A percentile compares a stretch with the other conserved stretches of the same genome.
phyloP scores from a whole-genome alignment of 2,888 invertebrate species.

The Mermis nigrescens region DNA sequence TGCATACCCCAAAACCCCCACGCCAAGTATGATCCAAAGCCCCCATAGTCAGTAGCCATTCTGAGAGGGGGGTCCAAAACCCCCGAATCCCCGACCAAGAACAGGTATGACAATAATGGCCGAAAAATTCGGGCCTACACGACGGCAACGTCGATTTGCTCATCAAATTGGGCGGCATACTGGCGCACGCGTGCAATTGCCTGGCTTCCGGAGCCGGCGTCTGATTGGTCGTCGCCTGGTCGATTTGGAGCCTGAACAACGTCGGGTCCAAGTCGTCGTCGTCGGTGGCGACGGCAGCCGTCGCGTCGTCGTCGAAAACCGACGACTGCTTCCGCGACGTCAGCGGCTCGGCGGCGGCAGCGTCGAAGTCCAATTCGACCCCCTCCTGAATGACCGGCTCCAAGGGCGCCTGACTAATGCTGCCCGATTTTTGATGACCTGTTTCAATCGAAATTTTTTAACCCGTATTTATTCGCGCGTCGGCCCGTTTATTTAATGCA shows the following conservation, averaged over 20 bases:
- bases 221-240: background rate
- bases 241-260: background rate
- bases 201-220: background rate
- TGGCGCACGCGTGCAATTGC: slow-evolving; percentile 1
- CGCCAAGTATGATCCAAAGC: no score
- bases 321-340: background rate
- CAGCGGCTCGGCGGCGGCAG: background rate
- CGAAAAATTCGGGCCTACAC: no score
- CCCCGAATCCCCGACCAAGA: no score
- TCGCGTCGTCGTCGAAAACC: background rate
- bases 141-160: slow-evolving; percentile 2
- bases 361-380: slow-evolving; percentile 3
- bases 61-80: no score
- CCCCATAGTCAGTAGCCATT: no score
- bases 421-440: slow-evolving; percentile 11
- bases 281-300: background rate
- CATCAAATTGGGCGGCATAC: slow-evolving; percentile 1
- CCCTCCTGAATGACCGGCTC: slow-evolving; percentile 29
- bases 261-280: slow-evolving; percentile 6
- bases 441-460: background rate
- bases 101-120: no score
- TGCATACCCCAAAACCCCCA: no score
- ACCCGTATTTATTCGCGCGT: background rate
- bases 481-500: background rate
- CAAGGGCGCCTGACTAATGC: slow-evolving; percentile 27